Evolutionary conservation across 2,113 vertebrate species (phyloP).

Genomic region (Craseonycteris thonglongyai): DNA sequence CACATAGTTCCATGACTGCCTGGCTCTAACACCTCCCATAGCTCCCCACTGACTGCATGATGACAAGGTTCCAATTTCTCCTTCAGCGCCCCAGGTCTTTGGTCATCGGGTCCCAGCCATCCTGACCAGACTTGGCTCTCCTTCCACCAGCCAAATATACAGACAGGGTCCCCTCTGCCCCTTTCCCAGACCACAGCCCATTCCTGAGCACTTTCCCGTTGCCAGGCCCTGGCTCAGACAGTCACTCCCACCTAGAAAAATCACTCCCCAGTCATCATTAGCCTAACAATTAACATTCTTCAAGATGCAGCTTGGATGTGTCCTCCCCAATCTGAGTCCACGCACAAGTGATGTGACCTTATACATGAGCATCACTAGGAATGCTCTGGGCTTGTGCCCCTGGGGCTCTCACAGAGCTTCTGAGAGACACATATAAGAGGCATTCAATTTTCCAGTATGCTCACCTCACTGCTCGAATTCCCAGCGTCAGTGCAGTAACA

Average conservation of each 20-base stretch:
- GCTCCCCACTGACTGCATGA: neutral
- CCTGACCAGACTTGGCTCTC: neutral
- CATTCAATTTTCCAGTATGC: neutral
- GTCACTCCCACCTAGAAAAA: neutral
- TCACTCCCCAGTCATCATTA: neutral
- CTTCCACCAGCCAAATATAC: neutral
- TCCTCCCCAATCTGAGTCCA: neutral
- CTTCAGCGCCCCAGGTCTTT: neutral
- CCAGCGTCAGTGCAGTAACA: accelerated
- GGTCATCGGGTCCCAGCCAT: neutral
- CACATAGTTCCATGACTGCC: neutral
- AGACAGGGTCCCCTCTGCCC: neutral
- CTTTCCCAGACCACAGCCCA: neutral
- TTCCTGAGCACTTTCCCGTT: neutral
- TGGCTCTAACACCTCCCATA: neutral
- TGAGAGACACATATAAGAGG: neutral
- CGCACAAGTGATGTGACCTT: no score
- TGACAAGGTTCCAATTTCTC: neutral
- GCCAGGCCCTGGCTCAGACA: neutral
- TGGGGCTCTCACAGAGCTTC: neutral
- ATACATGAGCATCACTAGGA: neutral
- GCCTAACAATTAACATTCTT: neutral
- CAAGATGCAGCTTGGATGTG: neutral
- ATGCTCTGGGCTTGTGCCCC: neutral
- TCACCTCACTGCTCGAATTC: neutral